Evolutionary conservation across 2,113 vertebrate genomes (phyloP).

Genomic region (Aldabrachelys gigantea): DNA sequence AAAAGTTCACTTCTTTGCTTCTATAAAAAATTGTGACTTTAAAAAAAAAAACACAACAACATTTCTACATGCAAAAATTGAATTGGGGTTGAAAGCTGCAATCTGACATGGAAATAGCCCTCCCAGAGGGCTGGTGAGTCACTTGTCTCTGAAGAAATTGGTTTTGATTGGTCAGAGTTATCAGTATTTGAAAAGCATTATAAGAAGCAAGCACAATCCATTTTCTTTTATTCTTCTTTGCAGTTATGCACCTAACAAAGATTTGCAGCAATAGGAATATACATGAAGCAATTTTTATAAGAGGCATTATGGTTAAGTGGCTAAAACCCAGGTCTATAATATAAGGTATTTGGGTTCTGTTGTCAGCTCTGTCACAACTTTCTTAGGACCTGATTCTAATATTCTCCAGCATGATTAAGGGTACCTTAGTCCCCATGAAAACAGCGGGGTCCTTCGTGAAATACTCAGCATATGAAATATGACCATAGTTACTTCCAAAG

Average conservation of each 20-base stretch:
- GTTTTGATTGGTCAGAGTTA: slow-evolving; percentile 14
- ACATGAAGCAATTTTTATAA: neutral
- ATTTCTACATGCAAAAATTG: neutral
- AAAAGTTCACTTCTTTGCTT: neutral
- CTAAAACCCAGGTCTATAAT: neutral
- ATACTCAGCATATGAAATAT: neutral
- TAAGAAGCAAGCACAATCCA: neutral
- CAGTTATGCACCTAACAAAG: neutral
- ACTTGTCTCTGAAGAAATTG: slow-evolving; percentile 10
- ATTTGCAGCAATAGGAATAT: neutral
- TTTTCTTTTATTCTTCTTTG: neutral
- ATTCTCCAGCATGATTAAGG: neutral
- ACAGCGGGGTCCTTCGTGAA: neutral
- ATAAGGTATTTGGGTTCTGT: neutral
- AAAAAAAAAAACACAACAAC: neutral
- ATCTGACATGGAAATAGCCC: neutral
- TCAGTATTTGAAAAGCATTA: slow-evolving; percentile 43
- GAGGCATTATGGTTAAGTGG: slow-evolving; percentile 1
- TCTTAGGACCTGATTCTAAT: neutral
- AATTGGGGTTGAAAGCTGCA: neutral
- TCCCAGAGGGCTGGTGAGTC: neutral
- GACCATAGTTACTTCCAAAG: accelerated
- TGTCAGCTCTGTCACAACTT: neutral
- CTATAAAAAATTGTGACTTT: neutral
- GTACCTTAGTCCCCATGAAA: neutral